Evolutionary conservation across 2,113 vertebrate species (phyloP).

Genomic region (Nymphicus hollandicus): DNA sequence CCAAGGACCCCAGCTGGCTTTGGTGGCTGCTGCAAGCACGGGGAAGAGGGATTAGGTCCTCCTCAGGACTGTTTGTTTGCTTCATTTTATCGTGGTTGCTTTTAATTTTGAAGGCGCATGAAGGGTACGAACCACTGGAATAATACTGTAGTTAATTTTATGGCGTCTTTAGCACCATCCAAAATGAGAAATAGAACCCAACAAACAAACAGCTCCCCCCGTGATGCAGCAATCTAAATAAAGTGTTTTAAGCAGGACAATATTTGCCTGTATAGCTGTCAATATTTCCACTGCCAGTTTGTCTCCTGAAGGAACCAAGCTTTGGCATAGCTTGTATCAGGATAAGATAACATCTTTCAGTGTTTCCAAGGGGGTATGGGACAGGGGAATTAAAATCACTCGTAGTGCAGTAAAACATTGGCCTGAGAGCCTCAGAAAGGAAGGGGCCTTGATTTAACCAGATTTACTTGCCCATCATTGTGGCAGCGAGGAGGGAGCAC

Average conservation of each 20-base stretch:
- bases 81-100: not conserved
- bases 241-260: slow-evolving; percentile 2
- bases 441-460: not conserved
- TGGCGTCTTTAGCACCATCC: not conserved
- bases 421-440: not conserved
- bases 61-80: not conserved
- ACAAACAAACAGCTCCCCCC: not conserved
- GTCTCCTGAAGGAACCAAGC: not conserved
- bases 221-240: not conserved
- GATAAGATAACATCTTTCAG: not conserved
- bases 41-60: not conserved
- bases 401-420: not conserved
- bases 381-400: not conserved
- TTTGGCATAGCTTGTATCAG: not conserved
- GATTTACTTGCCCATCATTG: not conserved
- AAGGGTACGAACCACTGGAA: not conserved
- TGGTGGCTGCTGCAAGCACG: not conserved
- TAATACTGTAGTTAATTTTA: not conserved
- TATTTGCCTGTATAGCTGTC: not conserved
- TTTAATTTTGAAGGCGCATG: not conserved
- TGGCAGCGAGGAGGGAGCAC: not conserved
- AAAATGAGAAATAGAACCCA: not conserved
- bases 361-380: not conserved
- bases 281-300: not conserved
- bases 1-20: not conserved